Base-by-base conservation (phyloP, 2,888 invertebrate genomes). In the Selenia dentaria region DNA sequence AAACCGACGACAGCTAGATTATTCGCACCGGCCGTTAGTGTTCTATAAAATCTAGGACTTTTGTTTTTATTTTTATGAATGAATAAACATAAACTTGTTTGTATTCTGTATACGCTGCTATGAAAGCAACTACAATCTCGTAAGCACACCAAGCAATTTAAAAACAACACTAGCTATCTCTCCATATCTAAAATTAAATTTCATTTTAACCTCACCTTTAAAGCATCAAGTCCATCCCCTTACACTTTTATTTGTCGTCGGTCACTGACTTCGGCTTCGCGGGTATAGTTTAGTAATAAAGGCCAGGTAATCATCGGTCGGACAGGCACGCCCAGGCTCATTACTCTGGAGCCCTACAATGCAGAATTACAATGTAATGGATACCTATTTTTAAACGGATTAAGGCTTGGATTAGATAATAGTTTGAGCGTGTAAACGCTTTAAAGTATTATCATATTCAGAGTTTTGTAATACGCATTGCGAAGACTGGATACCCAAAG, bases 281-380 rank as follows among this genome's bases (percentile, higher is more conserved):
- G 22, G 10, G 37, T 16, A 33, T 33, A 38, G 38, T 42, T 45
- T 14, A 39, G 40, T 41, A 32, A 37, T 40, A 41, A 40, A 45
- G 29, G 18, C 18, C 6, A 4, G 1, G 45, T 50, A 45, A 50
- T 50, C 37, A 38, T 20, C 10, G 28, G 8, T 8, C 22, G n/a
- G 6, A 6, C 31, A 3, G 24, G n/a, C 24, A 28, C 47, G 33
- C 41, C 47, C 33, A 24, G 16, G n/a, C 46, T 46, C 35, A 46
- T 46, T 48, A 41, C 35, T 26, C 28, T 13, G 11, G 13, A 11
- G 26, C 14, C 22, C 27, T 36, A 25, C 31, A 39, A 31, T 32
- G 14, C 28, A 29, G 20, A 28, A 39, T 38, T 34, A 33, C 36
- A 29, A 27, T 6, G 40, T 47, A 41, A 40, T 26, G 20, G 16